Conservation (phyloP, 2,113 vertebrate genomes). For the Chinchilla lanigera region DNA sequence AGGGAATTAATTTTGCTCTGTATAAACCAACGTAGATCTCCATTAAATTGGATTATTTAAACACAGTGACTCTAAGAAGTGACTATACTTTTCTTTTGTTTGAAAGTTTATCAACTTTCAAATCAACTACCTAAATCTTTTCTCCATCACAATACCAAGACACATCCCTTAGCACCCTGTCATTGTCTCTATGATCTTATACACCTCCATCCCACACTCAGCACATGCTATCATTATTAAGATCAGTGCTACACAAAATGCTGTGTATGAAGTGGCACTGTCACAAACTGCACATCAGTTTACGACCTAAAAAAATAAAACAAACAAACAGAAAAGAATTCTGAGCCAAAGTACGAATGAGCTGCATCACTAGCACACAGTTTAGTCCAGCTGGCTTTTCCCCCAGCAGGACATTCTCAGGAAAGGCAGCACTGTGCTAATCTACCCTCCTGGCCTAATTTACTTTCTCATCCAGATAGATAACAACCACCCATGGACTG, state of each 20-base stretch:
- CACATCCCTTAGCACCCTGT: neutral
- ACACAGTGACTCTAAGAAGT: neutral
- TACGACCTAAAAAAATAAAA: neutral
- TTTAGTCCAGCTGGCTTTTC: neutral
- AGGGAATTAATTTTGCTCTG: neutral
- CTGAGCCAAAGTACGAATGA: neutral
- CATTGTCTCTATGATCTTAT: neutral
- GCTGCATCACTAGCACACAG: neutral
- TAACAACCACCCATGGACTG: neutral
- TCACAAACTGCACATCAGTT: neutral
- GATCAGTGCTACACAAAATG: neutral
- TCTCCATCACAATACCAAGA: neutral
- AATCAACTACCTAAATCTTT: neutral
- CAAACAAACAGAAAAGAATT: neutral
- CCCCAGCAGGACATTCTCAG: neutral
- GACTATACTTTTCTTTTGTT: neutral
- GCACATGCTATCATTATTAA: neutral
- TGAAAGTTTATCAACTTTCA: neutral
- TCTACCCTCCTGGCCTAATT: neutral
- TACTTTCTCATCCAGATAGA: neutral
- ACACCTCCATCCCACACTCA: neutral
- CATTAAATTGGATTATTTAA: neutral
- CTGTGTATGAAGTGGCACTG: neutral
- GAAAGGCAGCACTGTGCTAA: neutral
- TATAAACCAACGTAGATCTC: neutral